Evolutionary conservation across 2,797 vertebrate genomes (phyloP).

Genomic region (Mormyrops boulengeri): DNA sequence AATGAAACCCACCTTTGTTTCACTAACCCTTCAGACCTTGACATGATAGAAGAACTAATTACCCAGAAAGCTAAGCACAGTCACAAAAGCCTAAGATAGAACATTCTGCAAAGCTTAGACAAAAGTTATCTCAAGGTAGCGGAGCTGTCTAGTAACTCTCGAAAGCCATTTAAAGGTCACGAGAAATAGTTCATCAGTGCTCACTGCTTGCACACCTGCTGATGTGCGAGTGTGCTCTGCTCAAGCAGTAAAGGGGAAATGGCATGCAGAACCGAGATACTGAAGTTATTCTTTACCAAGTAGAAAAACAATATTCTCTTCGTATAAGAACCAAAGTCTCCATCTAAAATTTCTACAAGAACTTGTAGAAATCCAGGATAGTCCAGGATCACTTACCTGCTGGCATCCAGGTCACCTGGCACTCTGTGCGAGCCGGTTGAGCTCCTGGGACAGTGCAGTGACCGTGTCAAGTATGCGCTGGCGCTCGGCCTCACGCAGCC

Average conservation of each 20-base stretch:
- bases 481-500: constrained; percentile 64
- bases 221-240: background rate
- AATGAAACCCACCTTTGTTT: background rate
- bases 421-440: constrained; percentile 71
- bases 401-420: background rate
- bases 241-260: background rate
- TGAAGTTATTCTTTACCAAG: background rate
- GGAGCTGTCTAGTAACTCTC: background rate
- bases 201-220: background rate
- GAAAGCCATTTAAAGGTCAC: background rate
- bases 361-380: background rate
- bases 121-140: background rate
- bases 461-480: constrained; percentile 69
- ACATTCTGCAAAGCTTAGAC: background rate
- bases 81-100: background rate
- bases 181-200: background rate
- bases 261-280: background rate
- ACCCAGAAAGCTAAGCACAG: background rate
- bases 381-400: background rate
- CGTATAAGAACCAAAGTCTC: background rate
- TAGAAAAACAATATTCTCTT: background rate
- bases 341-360: background rate
- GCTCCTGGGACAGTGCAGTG: constrained; percentile 77
- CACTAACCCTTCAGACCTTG: background rate
- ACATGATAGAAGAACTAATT: background rate